Conservation (phyloP, 2,113 vertebrate species). For the Diadophis punctatus region DNA sequence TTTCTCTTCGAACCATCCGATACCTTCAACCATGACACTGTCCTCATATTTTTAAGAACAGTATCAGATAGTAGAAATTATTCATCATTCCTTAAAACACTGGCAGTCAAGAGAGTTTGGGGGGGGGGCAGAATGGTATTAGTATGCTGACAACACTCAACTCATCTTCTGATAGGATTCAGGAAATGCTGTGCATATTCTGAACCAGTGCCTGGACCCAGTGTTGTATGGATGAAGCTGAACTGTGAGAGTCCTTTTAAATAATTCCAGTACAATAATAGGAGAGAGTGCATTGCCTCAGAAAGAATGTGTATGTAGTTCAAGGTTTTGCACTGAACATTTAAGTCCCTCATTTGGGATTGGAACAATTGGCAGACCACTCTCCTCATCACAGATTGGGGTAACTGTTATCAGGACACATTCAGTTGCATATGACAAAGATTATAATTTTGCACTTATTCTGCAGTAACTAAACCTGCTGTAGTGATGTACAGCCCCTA, state of each 20-base stretch:
- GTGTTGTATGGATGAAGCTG: not conserved
- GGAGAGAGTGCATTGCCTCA: not conserved
- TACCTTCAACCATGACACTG: not conserved
- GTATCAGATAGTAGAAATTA: not conserved
- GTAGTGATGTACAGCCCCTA: not conserved
- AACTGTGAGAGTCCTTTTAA: not conserved
- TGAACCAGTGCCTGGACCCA: not conserved
- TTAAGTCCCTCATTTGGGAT: not conserved
- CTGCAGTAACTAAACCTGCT: not conserved
- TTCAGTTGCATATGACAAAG: not conserved
- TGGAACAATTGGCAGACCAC: not conserved
- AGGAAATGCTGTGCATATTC: not conserved
- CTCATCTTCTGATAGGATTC: not conserved
- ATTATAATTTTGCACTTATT: not conserved
- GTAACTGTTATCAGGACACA: not conserved
- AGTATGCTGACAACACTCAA: not conserved
- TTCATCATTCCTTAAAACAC: not conserved
- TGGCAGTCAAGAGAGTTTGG: not conserved
- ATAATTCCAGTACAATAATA: not conserved
- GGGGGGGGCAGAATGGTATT: not conserved
- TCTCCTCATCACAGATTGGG: not conserved
- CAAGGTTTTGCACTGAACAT: not conserved
- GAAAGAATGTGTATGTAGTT: not conserved
- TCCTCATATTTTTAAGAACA: not conserved
- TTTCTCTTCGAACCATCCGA: not conserved